Conservation (phyloP, 2,888 invertebrate species). For the Sinohyriopsis cumingii region DNA sequence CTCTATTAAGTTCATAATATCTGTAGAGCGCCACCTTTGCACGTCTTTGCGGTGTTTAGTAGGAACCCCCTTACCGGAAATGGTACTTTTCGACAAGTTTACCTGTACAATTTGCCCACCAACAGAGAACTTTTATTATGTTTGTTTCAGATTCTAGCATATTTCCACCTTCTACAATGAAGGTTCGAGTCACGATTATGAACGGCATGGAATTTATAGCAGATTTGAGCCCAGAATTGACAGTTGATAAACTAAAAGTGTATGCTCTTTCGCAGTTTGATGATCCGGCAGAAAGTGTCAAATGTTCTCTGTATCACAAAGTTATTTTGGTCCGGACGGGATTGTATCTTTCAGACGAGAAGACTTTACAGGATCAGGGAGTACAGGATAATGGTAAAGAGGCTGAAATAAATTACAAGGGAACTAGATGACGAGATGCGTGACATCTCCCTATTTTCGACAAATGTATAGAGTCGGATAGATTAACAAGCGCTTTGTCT, state of each 20-base stretch:
- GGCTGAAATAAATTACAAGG: conserved; percentile 1
- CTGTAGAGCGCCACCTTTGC: too few species aligned
- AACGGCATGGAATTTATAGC: conserved; percentile 67
- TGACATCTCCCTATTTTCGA: background rate
- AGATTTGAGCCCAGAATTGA: conserved; percentile 65
- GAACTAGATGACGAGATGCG: background rate
- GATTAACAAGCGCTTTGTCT: too few species aligned
- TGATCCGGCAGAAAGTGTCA: conserved; percentile 67
- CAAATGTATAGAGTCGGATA: too few species aligned
- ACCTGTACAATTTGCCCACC: too few species aligned
- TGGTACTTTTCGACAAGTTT: too few species aligned
- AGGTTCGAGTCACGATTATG: conserved; percentile 68
- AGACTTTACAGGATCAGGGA: conserved; percentile 66
- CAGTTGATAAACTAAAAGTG: conserved; percentile 71
- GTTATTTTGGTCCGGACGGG: conserved; percentile 69
- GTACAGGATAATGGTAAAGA: conserved; percentile 70
- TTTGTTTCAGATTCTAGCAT: conserved; percentile 70
- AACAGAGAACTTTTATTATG: conserved; percentile 50
- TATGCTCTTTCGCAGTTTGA: conserved; percentile 70
- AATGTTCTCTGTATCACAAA: conserved; percentile 70
- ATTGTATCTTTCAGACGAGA: conserved; percentile 68
- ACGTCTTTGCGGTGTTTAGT: too few species aligned
- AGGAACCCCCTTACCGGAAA: too few species aligned
- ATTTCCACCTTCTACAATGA: conserved; percentile 64
- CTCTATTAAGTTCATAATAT: too few species aligned